Base-by-base conservation (phyloP, 2,113 vertebrate genomes). In the Tachuris rubrigastra region DNA sequence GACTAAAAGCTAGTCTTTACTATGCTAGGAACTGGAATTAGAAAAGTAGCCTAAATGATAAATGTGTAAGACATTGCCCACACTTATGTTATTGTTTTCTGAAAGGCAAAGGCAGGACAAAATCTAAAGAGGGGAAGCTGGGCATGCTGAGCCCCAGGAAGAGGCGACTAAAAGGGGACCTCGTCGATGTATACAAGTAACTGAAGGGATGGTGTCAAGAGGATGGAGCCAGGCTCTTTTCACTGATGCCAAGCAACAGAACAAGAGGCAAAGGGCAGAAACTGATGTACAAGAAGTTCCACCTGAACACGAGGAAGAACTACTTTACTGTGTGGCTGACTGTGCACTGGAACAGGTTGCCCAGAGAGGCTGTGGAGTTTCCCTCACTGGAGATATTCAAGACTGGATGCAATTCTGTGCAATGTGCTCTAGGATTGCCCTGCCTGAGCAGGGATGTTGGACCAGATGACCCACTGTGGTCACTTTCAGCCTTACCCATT, bases 91-190 rank as follows among this genome's bases (percentile, higher is more conserved):
- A 16, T 8, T 69, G 6, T 56, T 78, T 77, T 18, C 16, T 63
- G 37, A 69, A 77, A 62, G 49, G 31, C 10, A 52, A 76, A 76
- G 27, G 13, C 83, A 92, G 37, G 65, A 60, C 6, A 55, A 11
- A 85, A 72, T 42, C 10, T 35, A 5, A 66, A 59, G 7, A 68
- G 42, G 63, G 67, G 9, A 28, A 37, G 31, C 9, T 73, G 22
- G 3, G 44, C 5, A 5, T 59, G 41, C 17, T 52, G 10, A 67
- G 14, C 12, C 44, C 59, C 58, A 8, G 44, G 37, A 74, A 33
- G 46, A 44, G 19, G 24, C 0, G 0, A 14, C 33, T n/a, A 28
- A 81, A 27, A 39, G 35, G 10, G 5, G 10, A 25, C 9, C 3
- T n/a, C 33, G 30, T 59, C 14, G 46, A 25, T 30, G 10, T 20